Base-by-base conservation (phyloP, 2,113 vertebrate genomes). In the Reinhardtius hippoglossoides region DNA sequence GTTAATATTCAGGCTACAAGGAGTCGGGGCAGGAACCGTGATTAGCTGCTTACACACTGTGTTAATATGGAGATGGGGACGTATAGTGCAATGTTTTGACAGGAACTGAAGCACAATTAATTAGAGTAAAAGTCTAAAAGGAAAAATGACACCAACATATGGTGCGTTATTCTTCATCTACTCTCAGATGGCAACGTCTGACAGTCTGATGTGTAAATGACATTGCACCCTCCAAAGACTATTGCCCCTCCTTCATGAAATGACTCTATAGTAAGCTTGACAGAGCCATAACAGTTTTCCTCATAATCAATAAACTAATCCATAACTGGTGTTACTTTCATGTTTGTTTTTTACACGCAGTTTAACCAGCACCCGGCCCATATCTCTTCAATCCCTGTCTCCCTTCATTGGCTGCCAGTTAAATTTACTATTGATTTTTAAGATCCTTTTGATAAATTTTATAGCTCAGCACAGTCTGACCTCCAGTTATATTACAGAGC, bases 301-400 rank as follows among this genome's bases (percentile, higher is more conserved):
- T 56, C 40, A 71, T 78, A 81, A 78, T 81, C 50, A 9, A 84
- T 78, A 44, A 0, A 66, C 52, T 44, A 64, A 81, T 88, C 65
- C 24, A 78, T 85, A 84, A 69, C 52, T 70, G n/a, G 16, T 70
- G 35, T 64, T 76, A 18, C 71, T 78, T 82, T 83, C 37, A 81
- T 84, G 56, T 78, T 46, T 55, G 48, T 73, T 20, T 67, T 13
- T 42, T 3, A 13, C 10, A 13, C 12, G 2, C 40, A 42, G 3
- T 42, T 42, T 42, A 42, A 42, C 40, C 40, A 42, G 40, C 12
- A 42, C 40, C 40, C 40, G 18, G 3, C 5, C 46, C 46, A 7
- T 18, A 50, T 18, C 46, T 18, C 14, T 50, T 50, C 6, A 9
- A 18, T 50, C 18, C 18, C 18, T 7, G 18, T 16, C 15, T 50